A percentile compares a stretch with the other conserved stretches of the same genome.
Evolutionary conservation across 2,888 invertebrate genomes (phyloP).

Genomic region (Hydroisotoma schaefferi): DNA sequence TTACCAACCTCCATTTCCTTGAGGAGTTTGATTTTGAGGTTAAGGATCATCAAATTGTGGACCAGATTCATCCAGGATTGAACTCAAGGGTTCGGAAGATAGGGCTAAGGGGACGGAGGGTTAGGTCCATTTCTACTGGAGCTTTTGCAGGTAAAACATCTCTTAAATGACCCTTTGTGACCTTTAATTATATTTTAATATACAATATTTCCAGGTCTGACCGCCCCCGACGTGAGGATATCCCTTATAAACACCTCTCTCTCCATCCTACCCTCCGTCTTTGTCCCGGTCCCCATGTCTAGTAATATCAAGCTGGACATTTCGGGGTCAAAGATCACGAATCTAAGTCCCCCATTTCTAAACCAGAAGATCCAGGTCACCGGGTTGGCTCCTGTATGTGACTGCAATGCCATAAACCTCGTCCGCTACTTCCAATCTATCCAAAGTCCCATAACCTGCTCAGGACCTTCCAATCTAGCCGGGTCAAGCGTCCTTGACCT

Average conservation of each 20-base stretch:
- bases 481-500: constrained; percentile 70
- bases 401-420: constrained; percentile 64
- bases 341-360: constrained; percentile 72
- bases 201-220: constrained; percentile 55
- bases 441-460: constrained; percentile 26
- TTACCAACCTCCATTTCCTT: constrained; percentile 69
- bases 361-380: constrained; percentile 76
- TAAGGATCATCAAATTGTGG: constrained; percentile 68
- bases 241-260: constrained; percentile 77
- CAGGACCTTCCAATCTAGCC: constrained; percentile 57
- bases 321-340: constrained; percentile 70
- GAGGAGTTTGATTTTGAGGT: constrained; percentile 79
- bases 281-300: constrained; percentile 81
- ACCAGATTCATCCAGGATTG: constrained; percentile 66
- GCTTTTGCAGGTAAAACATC: constrained; percentile 65
- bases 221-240: constrained; percentile 68
- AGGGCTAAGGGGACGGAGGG: constrained; percentile 42
- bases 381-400: constrained; percentile 77
- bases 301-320: constrained; percentile 75
- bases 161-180: background rate
- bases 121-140: constrained; percentile 70
- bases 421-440: constrained; percentile 44
- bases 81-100: constrained; percentile 43
- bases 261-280: constrained; percentile 69
- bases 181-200: background rate